phyloP scores from a whole-genome alignment of 2,113 vertebrate genomes.

The Cynopterus brachyotis region DNA sequence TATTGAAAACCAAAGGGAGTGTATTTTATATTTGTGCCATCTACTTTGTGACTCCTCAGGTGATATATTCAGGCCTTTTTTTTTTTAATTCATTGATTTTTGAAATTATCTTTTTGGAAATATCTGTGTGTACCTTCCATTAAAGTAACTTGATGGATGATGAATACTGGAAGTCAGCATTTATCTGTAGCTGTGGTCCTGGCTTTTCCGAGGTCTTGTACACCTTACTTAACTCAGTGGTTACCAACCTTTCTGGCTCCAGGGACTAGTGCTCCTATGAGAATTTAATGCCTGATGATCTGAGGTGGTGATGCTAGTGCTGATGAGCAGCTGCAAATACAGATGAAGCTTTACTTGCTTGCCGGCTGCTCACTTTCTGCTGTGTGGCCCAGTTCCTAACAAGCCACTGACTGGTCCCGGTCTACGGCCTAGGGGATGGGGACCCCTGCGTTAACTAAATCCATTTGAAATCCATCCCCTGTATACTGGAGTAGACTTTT shows the following conservation, averaged over 20 bases:
- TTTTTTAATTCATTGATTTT: constrained; percentile 42
- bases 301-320: too few species aligned
- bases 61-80: not conserved
- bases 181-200: not conserved
- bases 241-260: too few species aligned
- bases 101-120: constrained; percentile 45
- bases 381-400: too few species aligned
- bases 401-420: too few species aligned
- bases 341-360: too few species aligned
- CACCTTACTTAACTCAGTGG: not conserved
- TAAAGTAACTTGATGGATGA: not conserved
- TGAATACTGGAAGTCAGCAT: not conserved
- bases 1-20: not conserved
- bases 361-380: too few species aligned
- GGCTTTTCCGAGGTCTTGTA: not conserved
- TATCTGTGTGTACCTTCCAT: not conserved
- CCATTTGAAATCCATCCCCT: not conserved
- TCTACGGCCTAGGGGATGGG: too few species aligned
- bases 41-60: not conserved
- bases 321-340: too few species aligned
- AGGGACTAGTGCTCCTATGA: too few species aligned
- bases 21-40: constrained; percentile 45
- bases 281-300: too few species aligned
- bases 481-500: not conserved
- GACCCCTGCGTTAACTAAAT: not conserved